These are phyloP conservation scores for Drymonia ruficornis DNA, from an alignment of 2,888 invertebrate species.

Conservation along the genomic window DNA sequence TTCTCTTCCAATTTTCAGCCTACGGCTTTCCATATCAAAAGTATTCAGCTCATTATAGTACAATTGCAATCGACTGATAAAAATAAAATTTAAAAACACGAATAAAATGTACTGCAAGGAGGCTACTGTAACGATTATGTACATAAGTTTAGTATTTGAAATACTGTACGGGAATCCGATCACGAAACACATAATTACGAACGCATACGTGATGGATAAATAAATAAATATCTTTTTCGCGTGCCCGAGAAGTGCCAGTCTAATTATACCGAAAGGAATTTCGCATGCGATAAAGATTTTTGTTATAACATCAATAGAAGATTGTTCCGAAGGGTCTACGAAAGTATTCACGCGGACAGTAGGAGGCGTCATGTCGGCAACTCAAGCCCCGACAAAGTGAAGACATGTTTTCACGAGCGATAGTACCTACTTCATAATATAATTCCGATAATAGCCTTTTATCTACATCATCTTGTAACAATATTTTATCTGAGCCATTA, in stretches of 20 bases:
- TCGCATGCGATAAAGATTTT: constrained; percentile 48
- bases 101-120: constrained; percentile 34
- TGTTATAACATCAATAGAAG: constrained; percentile 49
- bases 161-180: neutral
- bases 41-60: constrained; percentile 52
- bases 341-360: constrained; percentile 55
- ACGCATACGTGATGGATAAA: constrained; percentile 16
- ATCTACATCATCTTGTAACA: neutral
- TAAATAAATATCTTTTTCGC: constrained; percentile 13
- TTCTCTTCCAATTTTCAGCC: constrained; percentile 43
- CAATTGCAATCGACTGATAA: constrained; percentile 43
- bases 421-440: neutral
- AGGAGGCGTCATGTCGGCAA: constrained; percentile 45
- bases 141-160: neutral
- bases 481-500: neutral
- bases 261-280: constrained; percentile 46
- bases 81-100: constrained; percentile 39
- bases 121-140: too few relatives aligned
- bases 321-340: constrained; percentile 37
- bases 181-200: constrained; percentile 14
- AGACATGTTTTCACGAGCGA: neutral
- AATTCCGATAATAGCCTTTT: neutral
- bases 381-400: neutral
- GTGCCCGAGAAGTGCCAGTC: constrained; percentile 43
- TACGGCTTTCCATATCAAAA: constrained; percentile 55